These are phyloP conservation scores for Sipha maydis DNA, from an alignment of 2,888 invertebrate species.

Conservation along the genomic window DNA sequence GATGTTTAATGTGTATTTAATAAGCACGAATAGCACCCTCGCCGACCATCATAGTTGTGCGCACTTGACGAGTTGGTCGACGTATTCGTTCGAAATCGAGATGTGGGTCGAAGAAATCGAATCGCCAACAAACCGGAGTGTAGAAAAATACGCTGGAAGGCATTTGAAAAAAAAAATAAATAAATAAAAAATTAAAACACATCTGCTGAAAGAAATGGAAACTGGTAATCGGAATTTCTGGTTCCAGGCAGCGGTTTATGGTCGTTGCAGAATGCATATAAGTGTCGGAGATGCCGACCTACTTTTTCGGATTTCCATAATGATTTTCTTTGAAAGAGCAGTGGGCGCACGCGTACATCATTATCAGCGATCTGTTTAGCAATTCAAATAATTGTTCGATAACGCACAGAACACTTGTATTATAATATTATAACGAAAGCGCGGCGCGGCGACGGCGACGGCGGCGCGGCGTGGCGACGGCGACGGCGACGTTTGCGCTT, in stretches of 20 bases:
- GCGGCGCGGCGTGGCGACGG: neutral
- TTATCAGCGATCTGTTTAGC: neutral
- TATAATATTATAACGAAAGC: neutral
- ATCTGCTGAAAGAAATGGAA: conserved; percentile 44
- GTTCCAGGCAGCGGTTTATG: conserved; percentile 40
- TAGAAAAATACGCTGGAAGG: conserved; percentile 30
- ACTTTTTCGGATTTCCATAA: conserved; percentile 21
- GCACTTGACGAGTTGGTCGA: neutral
- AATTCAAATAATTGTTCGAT: neutral
- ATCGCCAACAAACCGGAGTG: conserved; percentile 46
- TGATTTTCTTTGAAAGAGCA: conserved; percentile 23
- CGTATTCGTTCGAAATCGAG: conserved; percentile 2
- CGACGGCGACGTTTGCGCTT: neutral
- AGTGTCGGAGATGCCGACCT: conserved; percentile 11
- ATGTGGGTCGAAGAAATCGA: conserved; percentile 60
- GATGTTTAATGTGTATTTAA: neutral
- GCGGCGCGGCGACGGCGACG: neutral
- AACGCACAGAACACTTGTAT: neutral
- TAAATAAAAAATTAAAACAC: conserved; percentile 33
- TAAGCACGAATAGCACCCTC: neutral
- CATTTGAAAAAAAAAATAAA: too few species aligned
- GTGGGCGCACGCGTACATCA: neutral
- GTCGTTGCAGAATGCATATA: neutral
- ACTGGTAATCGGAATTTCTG: conserved; percentile 44
- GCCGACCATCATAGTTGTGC: neutral